These are phyloP conservation scores for Intellagama lesueurii DNA, from an alignment of 2,797 vertebrate species.

Conservation along the genomic window DNA sequence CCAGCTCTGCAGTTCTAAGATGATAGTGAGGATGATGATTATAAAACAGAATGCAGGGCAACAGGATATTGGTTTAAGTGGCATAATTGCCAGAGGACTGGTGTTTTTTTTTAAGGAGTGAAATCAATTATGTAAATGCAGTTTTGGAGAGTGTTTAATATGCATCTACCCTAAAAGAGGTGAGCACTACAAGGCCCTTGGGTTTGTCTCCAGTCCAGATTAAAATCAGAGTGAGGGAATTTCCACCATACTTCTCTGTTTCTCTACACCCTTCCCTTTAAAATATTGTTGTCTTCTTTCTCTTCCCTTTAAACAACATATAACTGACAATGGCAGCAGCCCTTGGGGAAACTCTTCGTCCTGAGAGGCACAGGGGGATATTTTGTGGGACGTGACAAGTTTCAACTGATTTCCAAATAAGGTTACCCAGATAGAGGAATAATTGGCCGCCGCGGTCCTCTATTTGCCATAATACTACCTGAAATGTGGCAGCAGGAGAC, in stretches of 20 bases:
- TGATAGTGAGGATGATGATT: too few relatives aligned
- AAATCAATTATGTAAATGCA: neutral
- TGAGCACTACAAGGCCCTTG: neutral
- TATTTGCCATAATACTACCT: neutral
- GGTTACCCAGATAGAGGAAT: neutral
- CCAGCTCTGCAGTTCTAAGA: too few relatives aligned
- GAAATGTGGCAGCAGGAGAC: neutral
- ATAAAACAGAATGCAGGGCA: too few relatives aligned
- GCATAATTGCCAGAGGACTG: neutral
- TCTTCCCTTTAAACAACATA: neutral
- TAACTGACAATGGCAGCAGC: neutral
- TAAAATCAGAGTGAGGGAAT: neutral
- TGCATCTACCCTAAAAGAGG: neutral
- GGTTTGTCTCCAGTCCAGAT: neutral
- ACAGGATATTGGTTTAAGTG: too few relatives aligned
- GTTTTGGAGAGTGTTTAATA: neutral
- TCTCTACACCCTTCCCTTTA: neutral
- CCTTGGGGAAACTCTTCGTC: neutral
- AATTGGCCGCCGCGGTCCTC: neutral
- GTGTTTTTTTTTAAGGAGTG: too few relatives aligned
- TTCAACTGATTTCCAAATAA: neutral
- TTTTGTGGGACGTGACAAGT: neutral
- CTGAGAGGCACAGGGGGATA: neutral
- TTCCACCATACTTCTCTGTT: neutral
- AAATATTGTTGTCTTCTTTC: neutral